phyloP scores from a whole-genome alignment of 2,113 vertebrate genomes.

The Grus americana region DNA sequence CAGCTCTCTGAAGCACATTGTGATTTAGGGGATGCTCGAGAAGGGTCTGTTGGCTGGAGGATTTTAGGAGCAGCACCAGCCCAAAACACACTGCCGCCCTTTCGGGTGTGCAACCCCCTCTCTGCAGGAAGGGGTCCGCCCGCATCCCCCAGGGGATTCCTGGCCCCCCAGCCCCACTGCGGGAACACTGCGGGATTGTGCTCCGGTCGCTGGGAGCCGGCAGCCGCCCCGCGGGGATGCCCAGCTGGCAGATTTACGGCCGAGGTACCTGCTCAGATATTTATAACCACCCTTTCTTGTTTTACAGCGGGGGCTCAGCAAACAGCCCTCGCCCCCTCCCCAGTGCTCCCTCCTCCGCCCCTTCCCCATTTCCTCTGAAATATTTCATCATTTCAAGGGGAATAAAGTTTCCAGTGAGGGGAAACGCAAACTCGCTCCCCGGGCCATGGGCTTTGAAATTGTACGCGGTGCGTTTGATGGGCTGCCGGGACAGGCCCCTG shows the following conservation, averaged over 20 bases:
- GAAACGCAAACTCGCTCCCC: constrained; percentile 56
- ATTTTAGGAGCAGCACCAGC: background rate
- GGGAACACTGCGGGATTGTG: constrained; percentile 31
- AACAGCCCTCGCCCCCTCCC: background rate
- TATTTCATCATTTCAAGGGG: constrained; percentile 69
- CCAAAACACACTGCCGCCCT: background rate
- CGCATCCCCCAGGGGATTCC: fast-evolving
- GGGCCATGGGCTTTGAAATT: constrained; percentile 65
- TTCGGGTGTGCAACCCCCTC: background rate
- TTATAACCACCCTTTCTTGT: constrained; percentile 54
- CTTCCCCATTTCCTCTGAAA: constrained; percentile 64
- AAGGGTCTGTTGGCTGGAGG: background rate
- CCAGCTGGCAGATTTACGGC: constrained; percentile 10
- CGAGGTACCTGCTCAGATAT: constrained; percentile 60
- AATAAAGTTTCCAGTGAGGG: constrained; percentile 67
- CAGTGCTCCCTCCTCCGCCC: background rate
- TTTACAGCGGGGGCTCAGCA: constrained; percentile 21
- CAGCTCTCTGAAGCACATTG: background rate
- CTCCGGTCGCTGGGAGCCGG: background rate
- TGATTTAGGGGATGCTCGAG: background rate
- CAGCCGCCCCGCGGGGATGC: background rate
- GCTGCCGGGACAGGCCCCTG: constrained; percentile 56
- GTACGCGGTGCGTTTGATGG: constrained; percentile 68
- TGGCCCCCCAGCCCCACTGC: fast-evolving
- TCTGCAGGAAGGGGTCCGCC: background rate